Evolutionary conservation across 2,797 vertebrate genomes (phyloP), one percentile per base, ranked within the genome.

Genomic region (Eulemur albifrons): DNA sequence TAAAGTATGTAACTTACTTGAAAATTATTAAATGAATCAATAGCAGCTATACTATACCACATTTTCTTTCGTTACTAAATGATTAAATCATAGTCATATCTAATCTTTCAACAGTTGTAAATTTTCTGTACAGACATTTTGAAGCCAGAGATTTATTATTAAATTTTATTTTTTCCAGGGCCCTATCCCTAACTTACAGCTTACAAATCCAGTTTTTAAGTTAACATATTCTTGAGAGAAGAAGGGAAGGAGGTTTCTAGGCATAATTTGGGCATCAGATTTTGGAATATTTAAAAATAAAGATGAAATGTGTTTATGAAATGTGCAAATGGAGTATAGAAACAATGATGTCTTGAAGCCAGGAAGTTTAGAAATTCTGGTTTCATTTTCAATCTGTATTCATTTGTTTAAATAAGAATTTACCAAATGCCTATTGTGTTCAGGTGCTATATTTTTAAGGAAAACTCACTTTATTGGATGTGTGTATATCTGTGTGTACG

Each of bases 231-330:
- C 50, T 35, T 38, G 10, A 59, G n/a, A 90, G 40, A 63, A 76
- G n/a, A 27, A 40, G 21, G 59, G 20, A 67, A 25, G 84, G 69
- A 72, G 14, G 38, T 80, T 96, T 94, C 85, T 76, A 88, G 79
- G 90, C 86, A 87, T 95, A 93, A 79, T 94, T 40, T 65, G 73
- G 92, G 50, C 10, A 89, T 94, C 88, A 79, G 65, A 10, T 87
- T 83, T 96, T 88, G 89, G 79, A 93, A 73, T 73, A 80, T 61
- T 95, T 97, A 88, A 77, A 90, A 97, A 43, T 90, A 88, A 96
- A 96, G 73, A 87, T 84, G 65, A 61, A 88, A 84, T 84, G 2
- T 72, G 30, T 96, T 81, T 90, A n/a, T 88, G 52, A 75, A 94
- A 86, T 92, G 32, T 93, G 77, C 54, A 93, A 88, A 77, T 86